These are phyloP conservation scores for Hydropsyche betteni DNA, from an alignment of 2,888 invertebrate species.

Conservation along the genomic window DNA sequence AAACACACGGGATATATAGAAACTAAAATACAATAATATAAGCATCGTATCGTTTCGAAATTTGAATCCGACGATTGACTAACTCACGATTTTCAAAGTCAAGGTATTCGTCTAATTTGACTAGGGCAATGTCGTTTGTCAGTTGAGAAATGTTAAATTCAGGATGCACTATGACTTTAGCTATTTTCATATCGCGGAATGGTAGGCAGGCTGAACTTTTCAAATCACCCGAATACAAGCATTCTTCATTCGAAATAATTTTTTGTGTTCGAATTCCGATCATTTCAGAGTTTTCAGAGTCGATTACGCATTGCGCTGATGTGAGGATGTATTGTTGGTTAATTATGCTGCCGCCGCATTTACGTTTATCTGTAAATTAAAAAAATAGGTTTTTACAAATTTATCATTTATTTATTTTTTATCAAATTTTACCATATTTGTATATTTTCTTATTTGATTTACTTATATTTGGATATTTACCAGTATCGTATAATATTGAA, in stretches of 20 bases:
- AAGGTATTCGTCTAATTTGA: conserved; percentile 58
- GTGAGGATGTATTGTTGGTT: conserved; percentile 66
- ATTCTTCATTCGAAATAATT: too few relatives aligned
- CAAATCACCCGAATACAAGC: conserved; percentile 54
- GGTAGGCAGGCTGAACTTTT: conserved; percentile 57
- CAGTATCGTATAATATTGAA: not conserved
- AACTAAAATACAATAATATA: too few relatives aligned
- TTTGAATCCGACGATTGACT: too few relatives aligned
- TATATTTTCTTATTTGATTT: too few relatives aligned
- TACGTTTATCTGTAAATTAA: too few relatives aligned
- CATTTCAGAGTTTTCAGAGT: conserved; percentile 49
- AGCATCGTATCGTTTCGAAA: too few relatives aligned
- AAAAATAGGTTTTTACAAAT: too few relatives aligned
- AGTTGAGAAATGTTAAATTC: conserved; percentile 59
- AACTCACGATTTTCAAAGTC: too few relatives aligned
- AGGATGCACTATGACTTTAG: conserved; percentile 63
- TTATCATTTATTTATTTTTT: too few relatives aligned
- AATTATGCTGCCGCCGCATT: conserved; percentile 67
- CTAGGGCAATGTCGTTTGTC: conserved; percentile 70
- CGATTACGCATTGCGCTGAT: conserved; percentile 69
- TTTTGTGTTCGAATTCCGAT: too few relatives aligned
- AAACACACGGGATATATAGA: too few relatives aligned
- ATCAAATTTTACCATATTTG: too few relatives aligned
- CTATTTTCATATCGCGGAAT: conserved; percentile 62
- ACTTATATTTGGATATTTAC: not conserved